Evolutionary conservation across 2,113 vertebrate genomes (phyloP).

Genomic region (Anolis carolinensis): DNA sequence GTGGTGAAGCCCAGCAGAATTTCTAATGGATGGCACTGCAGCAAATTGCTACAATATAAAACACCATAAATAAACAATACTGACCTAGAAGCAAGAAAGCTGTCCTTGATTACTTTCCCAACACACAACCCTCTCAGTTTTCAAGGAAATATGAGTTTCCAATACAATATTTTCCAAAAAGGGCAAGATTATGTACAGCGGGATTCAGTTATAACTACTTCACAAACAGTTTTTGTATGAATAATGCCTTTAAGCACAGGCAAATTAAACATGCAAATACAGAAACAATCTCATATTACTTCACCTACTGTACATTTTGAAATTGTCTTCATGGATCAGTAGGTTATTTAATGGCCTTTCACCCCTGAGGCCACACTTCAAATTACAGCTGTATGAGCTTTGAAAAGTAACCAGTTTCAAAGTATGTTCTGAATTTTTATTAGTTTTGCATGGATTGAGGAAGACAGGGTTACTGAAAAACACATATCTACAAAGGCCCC

Average conservation of each 20-base stretch:
- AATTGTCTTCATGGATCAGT: slow-evolving; percentile 67
- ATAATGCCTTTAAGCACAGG: slow-evolving; percentile 35
- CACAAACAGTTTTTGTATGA: not conserved
- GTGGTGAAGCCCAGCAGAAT: slow-evolving; percentile 1
- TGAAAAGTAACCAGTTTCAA: slow-evolving; percentile 65
- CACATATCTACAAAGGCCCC: slow-evolving; percentile 30
- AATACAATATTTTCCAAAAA: not conserved
- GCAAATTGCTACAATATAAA: not conserved
- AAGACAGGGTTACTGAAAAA: slow-evolving; percentile 20
- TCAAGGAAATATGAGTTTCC: slow-evolving; percentile 26
- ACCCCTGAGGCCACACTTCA: slow-evolving; percentile 57
- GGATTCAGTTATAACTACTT: not conserved
- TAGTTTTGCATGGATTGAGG: slow-evolving; percentile 42
- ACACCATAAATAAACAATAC: not conserved
- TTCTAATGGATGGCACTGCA: not conserved
- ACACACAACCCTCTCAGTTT: not conserved
- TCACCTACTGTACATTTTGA: slow-evolving; percentile 61
- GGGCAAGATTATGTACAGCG: not conserved
- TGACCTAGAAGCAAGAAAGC: not conserved
- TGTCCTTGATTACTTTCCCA: not conserved
- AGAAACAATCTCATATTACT: slow-evolving; percentile 53
- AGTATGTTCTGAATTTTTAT: slow-evolving; percentile 60
- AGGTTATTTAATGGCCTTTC: slow-evolving; percentile 67
- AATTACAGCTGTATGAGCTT: slow-evolving; percentile 62
- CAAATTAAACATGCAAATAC: slow-evolving; percentile 67